Evolutionary conservation across 2,888 invertebrate genomes (phyloP), one percentile per base, ranked within the genome.

Genomic region (Heliconius sara): DNA sequence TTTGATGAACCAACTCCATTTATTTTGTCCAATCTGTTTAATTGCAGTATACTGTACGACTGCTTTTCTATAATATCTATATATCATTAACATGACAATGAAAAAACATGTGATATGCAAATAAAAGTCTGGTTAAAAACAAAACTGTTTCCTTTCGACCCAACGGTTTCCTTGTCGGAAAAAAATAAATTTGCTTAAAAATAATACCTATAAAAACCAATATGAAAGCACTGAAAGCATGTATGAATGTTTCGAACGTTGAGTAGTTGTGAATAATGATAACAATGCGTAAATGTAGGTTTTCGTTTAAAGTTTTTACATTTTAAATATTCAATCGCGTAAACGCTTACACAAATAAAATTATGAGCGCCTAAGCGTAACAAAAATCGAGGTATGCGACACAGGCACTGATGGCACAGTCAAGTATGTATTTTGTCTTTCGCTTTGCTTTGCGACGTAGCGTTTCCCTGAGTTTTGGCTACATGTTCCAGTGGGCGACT

Each of bases 401-500:
- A 77, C 47, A 63, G 80, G 78, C 82, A 77, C 76, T 80, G 79
- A 78, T 81, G 82, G 81, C 77, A 81, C 83, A 79, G 79, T 82
- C 83, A 84, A 84, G 84, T 85, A 85, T 86, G 82, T 86, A 83
- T 85, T 82, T 84, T 81, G 75, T 82, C 83, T 84, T 82, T 83
- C 79, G 79, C 82, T 84, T 84, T 84, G 83, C 81, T 84, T 86
- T 83, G 83, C 84, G 85, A 85, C 85, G 71, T 77, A 78, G 83
- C 81, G 80, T 84, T 81, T 83, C 79, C 83, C 88, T 93, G 88
- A 93, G 93, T 91, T 90, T 90, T 90, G 87, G 87, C 89, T 91
- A 88, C 86, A 85, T 88, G 87, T 96, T 96, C 83, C 94, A 99
- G 99, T 99, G 99, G 99, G 99, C 99, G 78, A 99, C 99, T 83